Percentiles rank a stretch among this genome's conserved stretches.
These are phyloP conservation scores for Hylyphantes graminicola DNA, from an alignment of 1,140 invertebrate genomes.

Conservation along the genomic window DNA sequence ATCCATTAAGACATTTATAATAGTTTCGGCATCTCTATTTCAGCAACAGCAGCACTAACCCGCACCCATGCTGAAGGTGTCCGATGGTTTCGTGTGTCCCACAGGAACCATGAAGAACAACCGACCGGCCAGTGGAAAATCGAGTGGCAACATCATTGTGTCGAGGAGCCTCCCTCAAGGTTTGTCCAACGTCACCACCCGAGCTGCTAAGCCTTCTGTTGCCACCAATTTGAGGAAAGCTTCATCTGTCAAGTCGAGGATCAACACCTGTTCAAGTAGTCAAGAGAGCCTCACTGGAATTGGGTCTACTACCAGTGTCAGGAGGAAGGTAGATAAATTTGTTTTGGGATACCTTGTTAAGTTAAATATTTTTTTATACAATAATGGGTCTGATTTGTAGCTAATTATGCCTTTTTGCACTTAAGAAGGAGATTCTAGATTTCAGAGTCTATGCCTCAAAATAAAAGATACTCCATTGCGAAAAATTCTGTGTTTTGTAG, in stretches of 20 bases:
- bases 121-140: conserved; percentile 45
- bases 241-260: conserved; percentile 14
- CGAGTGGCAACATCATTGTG: conserved; percentile 39
- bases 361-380: too few species aligned
- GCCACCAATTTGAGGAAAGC: background rate
- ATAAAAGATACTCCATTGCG: too few species aligned
- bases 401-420: too few species aligned
- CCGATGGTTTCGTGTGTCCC: conserved; percentile 1
- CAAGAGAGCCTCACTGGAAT: conserved; percentile 43
- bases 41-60: background rate
- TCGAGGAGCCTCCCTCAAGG: conserved; percentile 40
- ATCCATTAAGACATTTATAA: too few species aligned
- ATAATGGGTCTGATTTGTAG: too few species aligned
- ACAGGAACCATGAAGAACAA: conserved; percentile 53
- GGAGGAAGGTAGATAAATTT: conserved; percentile 3
- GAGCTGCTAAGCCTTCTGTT: conserved; percentile 7
- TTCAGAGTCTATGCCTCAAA: too few species aligned
- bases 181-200: background rate
- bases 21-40: background rate
- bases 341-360: too few species aligned
- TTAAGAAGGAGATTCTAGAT: too few species aligned
- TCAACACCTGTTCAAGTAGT: conserved; percentile 20
- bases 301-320: conserved; percentile 14
- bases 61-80: conserved; percentile 12
- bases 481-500: too few species aligned